Base-by-base conservation (phyloP, 2,797 vertebrate genomes). In the Protonibea diacanthus region DNA sequence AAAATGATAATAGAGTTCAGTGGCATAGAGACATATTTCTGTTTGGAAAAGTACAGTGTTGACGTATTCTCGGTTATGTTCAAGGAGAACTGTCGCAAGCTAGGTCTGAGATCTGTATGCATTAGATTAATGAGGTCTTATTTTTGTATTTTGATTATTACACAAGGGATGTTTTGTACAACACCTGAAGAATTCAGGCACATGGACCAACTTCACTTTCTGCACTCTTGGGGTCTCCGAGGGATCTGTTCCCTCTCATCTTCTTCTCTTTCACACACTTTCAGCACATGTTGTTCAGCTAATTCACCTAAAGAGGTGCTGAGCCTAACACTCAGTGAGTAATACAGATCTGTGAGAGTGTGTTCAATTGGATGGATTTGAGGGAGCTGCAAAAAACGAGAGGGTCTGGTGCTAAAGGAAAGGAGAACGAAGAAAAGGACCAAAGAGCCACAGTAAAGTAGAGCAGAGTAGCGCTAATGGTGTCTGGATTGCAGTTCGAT, bases 301-400 rank as follows among this genome's bases (percentile, higher is more conserved):
- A 85, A 90, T 87, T 87, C 85, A 81, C 77, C 71, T 76, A 73
- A 86, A 91, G 86, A 87, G 79, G 47, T 75, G 68, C 76, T 76
- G 75, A 83, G 78, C 52, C 61, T 60, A 68, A 86, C 82, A 87
- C 88, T 81, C 65, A 67, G 65, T 33, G 77, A 85, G 74, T 71
- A 80, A 79, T 69, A 88, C 66, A 63, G 78, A 86, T 77, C 80
- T 80, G 80, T 78, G 81, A 82, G 85, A 89, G 87, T 82, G 81
- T 71, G 78, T 84, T 84, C 68, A 88, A 86, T 87, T 82, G 82
- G 78, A 51, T 69, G 71, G 53, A 84, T 83, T 74, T 74, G 74
- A 82, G 66, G 68, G 70, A 74, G 75, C 78, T 71, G 62, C 70
- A 71, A 73, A 73, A 83, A 84, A 61, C 33, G 5, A 81, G 57